Base-by-base conservation (phyloP, 2,113 vertebrate species). In the western clawed frog (Xenopus tropicalis) region DNA sequence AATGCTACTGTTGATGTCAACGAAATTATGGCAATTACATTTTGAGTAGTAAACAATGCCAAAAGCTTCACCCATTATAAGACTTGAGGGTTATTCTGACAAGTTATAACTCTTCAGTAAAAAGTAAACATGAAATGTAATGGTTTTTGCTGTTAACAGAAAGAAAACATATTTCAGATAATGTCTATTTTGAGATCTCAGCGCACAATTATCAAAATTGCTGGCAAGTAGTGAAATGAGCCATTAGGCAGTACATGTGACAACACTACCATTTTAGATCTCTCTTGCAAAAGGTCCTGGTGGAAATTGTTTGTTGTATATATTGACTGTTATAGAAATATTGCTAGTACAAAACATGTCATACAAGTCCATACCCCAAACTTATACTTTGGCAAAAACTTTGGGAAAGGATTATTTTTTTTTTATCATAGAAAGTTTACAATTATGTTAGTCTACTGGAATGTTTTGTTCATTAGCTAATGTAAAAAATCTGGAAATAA, bases 11-110 rank as follows among this genome's bases (percentile, higher is more conserved):
- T 65, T 72, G 48, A 57, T 65, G 61, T 65, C 71, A 72, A 66
- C 62, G 57, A 66, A 66, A 72, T 66, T 57, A 72, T 58, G 62
- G 71, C 52, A 66, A 66, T 72, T 72, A 72, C 21, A 72, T 72
- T 72, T 20, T 24, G 37, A 58, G 52, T 11, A 25, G 71, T 72
- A 72, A 72, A 72, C 71, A 66, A 57, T 72, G 14, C 24, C 62
- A 66, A 65, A 65, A 72, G 29, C 62, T 66, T 72, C 62, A 65
- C 37, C 54, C 52, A 66, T 58, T 57, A 65, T 72, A 71, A 54
- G n/a, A 65, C 10, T 56, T 72, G 70, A 64, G 62, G 59, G 17
- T 29, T 71, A 62, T 62, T 52, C 69, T 71, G 69, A 71, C 59
- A 71, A 52, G 69, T 62, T 71, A 62, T 52, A 71, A 48, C 69